A percentile compares a stretch with the other conserved stretches of the same genome.
These are phyloP conservation scores for Drosophila quinaria DNA, from an alignment of 2,888 invertebrate genomes.

Conservation along the genomic window DNA sequence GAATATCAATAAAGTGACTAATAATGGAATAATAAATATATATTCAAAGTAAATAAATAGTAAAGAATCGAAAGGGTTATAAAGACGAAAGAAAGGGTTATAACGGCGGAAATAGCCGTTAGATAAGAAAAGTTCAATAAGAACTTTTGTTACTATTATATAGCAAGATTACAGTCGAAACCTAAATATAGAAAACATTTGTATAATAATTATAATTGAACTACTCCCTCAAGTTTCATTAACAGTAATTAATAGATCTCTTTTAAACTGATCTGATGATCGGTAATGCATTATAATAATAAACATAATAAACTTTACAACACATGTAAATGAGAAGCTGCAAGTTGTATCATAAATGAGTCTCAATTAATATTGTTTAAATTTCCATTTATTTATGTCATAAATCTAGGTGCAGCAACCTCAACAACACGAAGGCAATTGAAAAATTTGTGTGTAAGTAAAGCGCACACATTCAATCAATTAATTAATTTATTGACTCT, in stretches of 20 bases:
- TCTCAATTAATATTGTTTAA: slow-evolving; percentile 28
- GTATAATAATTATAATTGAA: not conserved
- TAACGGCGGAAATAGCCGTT: not conserved
- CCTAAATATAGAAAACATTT: not conserved
- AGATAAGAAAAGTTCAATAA: slow-evolving; percentile 4
- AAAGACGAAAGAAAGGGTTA: not conserved
- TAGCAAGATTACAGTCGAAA: not conserved
- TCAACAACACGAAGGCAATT: not conserved
- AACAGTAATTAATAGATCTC: not conserved
- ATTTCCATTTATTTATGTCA: slow-evolving; percentile 21
- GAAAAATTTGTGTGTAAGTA: slow-evolving; percentile 6
- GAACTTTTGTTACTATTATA: not conserved
- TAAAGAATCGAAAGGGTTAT: not conserved
- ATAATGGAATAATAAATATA: slow-evolving; percentile 30
- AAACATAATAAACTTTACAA: not conserved
- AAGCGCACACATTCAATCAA: slow-evolving; percentile 21
- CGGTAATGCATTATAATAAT: slow-evolving; percentile 5
- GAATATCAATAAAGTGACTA: slow-evolving; percentile 55
- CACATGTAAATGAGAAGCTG: slow-evolving; percentile 15
- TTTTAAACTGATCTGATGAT: slow-evolving; percentile 1
- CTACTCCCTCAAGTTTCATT: not conserved
- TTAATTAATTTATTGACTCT: slow-evolving; percentile 56
- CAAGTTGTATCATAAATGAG: slow-evolving; percentile 26
- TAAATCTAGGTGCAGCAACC: slow-evolving; percentile 46
- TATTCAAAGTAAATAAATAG: slow-evolving; percentile 7